Base-by-base conservation (phyloP, 2,888 invertebrate species). In the Darwinula stevensoni region DNA sequence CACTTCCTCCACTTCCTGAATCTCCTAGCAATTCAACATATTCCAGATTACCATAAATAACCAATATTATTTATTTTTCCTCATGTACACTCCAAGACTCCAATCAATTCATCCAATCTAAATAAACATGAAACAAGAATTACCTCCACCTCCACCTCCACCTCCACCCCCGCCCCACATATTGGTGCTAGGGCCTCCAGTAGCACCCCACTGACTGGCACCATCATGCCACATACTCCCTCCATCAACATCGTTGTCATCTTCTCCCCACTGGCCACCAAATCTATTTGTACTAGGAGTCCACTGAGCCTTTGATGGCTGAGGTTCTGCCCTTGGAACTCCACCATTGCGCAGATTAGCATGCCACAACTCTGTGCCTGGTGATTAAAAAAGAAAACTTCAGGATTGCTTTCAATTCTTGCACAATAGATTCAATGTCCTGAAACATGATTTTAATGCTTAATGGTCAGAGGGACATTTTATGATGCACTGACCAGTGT, bases 191-290 rank as follows among this genome's bases (percentile, higher is more conserved):
- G 14, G 48, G 45, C 64, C 61, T 40, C 61, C 61, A 33, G 46
- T 47, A 12, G 45, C 45, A 3, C 47, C 47, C 40, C 38, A 51
- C 44, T 31, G 49, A 43, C 39, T 46, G 35, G 40, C 41, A 32
- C 41, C 39, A 31, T 40, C 43, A 13, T 41, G 41, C 27, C 43
- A 50, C 26, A 27, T 31, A 27, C 35, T 34, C 28, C 12, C 28
- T 27, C 31, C 28, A 5, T n/a, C 26, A 31, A n/a, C 28, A 22
- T 27, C 63, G 42, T 80, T 80, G 41, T 82, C 80, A 41, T 84
- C 82, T 49, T 82, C 84, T 26, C 82, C 84, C 84, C 84, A 88
- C 1, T 80, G 82, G 3, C 84, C 82, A 9, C 82, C 82, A 37
- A 76, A 35, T 22, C n/a, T n/a, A n/a, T 22, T 22, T 6, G 28